These are phyloP conservation scores for Nasonovia ribisnigri DNA, from an alignment of 2,888 invertebrate species.

Conservation along the genomic window DNA sequence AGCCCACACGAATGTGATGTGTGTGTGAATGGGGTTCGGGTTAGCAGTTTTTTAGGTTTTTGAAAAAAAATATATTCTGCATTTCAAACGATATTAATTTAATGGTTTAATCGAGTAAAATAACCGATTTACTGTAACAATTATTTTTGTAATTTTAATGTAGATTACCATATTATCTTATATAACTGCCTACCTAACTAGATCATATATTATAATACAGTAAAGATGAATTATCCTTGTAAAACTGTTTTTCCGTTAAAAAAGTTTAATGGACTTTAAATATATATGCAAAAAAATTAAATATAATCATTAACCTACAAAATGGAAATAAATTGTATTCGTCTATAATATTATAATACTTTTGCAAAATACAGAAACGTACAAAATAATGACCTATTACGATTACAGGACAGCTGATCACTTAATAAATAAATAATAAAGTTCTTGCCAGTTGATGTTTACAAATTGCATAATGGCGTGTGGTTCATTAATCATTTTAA, in stretches of 20 bases:
- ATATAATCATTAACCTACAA: neutral
- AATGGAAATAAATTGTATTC: neutral
- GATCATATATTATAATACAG: neutral
- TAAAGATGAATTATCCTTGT: neutral
- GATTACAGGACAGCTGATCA: neutral
- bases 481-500: conserved; percentile 12
- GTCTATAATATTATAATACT: neutral
- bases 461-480: neutral
- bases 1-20: neutral
- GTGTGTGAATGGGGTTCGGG: neutral
- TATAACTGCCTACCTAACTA: neutral
- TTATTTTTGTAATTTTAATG: neutral
- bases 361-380: neutral
- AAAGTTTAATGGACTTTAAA: neutral
- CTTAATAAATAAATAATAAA: neutral
- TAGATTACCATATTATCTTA: neutral
- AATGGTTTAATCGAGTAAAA: neutral
- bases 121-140: neutral
- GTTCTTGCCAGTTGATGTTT: neutral
- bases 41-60: neutral
- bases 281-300: neutral
- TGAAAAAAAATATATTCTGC: conserved; percentile 5
- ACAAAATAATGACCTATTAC: neutral
- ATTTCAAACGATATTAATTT: conserved; percentile 1
- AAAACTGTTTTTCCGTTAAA: neutral